A percentile compares a stretch with the other conserved stretches of the same genome.
Evolutionary conservation across 2,797 vertebrate genomes (phyloP).

Genomic region (Ceryle rudis): DNA sequence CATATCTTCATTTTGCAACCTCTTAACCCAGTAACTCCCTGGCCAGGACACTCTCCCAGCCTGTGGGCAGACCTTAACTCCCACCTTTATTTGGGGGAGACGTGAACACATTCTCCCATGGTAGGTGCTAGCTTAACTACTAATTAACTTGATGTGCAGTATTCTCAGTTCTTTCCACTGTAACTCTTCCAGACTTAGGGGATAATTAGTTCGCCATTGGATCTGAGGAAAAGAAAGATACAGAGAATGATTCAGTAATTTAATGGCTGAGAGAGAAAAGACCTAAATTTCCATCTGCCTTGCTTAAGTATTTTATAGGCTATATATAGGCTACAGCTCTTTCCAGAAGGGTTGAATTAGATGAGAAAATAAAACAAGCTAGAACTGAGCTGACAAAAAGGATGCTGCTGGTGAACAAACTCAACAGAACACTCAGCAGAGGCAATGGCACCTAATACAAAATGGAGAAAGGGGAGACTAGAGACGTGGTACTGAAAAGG

Average conservation of each 20-base stretch:
- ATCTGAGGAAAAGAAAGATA: not conserved
- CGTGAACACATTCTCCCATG: not conserved
- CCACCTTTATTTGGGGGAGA: not conserved
- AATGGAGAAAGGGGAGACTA: not conserved
- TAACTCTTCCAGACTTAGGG: not conserved
- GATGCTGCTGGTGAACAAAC: not conserved
- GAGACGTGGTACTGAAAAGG: not conserved
- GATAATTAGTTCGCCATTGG: not conserved
- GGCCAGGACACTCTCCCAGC: not conserved
- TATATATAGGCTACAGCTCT: conserved; percentile 44
- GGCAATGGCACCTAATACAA: not conserved
- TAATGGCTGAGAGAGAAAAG: not conserved
- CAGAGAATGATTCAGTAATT: conserved; percentile 6
- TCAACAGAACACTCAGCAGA: not conserved
- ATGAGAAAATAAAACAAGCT: not conserved
- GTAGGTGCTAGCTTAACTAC: not conserved
- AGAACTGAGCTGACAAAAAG: not conserved
- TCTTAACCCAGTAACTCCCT: not conserved
- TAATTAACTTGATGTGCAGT: not conserved
- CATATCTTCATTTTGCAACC: not conserved
- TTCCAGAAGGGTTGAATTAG: conserved; percentile 37
- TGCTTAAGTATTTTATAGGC: conserved; percentile 29
- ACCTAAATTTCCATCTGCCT: conserved; percentile 49
- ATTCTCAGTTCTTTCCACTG: not conserved
- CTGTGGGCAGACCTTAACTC: not conserved